These are phyloP conservation scores for Phalera bucephala DNA, from an alignment of 2,888 invertebrate genomes.

Conservation along the genomic window DNA sequence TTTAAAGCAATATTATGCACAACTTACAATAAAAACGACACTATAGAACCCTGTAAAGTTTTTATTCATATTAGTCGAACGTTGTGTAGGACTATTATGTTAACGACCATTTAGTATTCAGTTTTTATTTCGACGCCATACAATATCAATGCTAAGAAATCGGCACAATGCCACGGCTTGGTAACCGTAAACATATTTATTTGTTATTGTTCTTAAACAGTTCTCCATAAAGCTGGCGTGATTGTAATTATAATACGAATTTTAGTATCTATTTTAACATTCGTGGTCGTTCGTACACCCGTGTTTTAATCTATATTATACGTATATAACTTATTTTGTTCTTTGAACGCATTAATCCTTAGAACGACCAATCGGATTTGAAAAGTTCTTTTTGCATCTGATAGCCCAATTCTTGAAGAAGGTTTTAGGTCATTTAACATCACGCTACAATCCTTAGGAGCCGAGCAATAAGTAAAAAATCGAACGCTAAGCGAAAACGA, in stretches of 20 bases:
- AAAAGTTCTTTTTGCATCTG: too few relatives aligned
- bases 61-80: constrained; percentile 4
- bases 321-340: too few relatives aligned
- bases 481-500: too few relatives aligned
- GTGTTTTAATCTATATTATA: too few relatives aligned
- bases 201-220: not conserved
- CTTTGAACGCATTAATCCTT: too few relatives aligned
- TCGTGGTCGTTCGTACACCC: too few relatives aligned
- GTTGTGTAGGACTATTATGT: constrained; percentile 7
- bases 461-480: too few relatives aligned
- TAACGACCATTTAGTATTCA: constrained; percentile 14
- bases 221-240: not conserved
- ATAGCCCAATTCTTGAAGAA: too few relatives aligned
- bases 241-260: not conserved
- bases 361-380: too few relatives aligned
- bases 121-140: constrained; percentile 8
- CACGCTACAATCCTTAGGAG: too few relatives aligned
- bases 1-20: constrained; percentile 1
- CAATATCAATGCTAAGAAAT: constrained; percentile 11
- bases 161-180: constrained; percentile 6
- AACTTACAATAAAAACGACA: constrained; percentile 5
- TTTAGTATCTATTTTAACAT: not conserved
- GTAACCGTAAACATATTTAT: not conserved
- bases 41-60: not conserved
- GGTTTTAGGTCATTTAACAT: too few relatives aligned